A percentile compares a stretch with the other conserved stretches of the same genome.
These are phyloP conservation scores for Protaetia brevitarsis DNA, from an alignment of 1,140 invertebrate genomes.

Conservation along the genomic window DNA sequence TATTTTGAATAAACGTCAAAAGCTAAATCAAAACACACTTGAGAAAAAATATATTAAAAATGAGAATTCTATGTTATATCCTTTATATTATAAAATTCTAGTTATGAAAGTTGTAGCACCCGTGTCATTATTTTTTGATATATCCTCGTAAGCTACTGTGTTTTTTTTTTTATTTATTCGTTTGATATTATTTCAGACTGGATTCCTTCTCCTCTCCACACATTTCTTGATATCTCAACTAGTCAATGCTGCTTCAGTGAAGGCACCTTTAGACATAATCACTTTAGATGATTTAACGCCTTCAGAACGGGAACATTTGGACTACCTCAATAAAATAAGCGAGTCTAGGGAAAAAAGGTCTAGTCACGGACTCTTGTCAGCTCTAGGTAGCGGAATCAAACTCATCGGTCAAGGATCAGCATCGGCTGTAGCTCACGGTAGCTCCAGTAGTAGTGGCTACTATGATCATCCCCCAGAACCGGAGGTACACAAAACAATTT, in stretches of 20 bases:
- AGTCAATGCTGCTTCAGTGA: conserved; percentile 29
- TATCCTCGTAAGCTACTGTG: not conserved
- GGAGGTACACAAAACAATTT: conserved; percentile 44
- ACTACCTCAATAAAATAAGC: conserved; percentile 27
- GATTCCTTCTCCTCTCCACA: conserved; percentile 28
- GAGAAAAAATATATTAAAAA: too few species aligned
- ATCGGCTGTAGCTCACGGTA: conserved; percentile 53
- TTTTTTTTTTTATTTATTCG: not conserved
- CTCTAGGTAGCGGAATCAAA: conserved; percentile 54
- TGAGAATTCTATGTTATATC: too few species aligned
- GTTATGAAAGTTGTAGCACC: too few species aligned
- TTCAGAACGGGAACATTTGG: conserved; percentile 30
- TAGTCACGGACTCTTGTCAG: conserved; percentile 40
- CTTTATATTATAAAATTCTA: too few species aligned
- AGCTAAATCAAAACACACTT: too few species aligned
- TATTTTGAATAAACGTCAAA: too few species aligned
- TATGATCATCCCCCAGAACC: conserved; percentile 50
- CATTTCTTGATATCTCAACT: conserved; percentile 27
- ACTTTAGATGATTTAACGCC: conserved; percentile 34
- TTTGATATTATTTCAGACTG: conserved; percentile 30
- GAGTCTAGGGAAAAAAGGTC: conserved; percentile 26
- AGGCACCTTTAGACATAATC: conserved; percentile 33
- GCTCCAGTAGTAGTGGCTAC: conserved; percentile 55
- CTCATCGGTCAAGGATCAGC: conserved; percentile 55
- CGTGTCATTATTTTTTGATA: too few species aligned